Evolutionary conservation across 2,113 vertebrate species (phyloP).

Genomic region (cattle (Bos taurus)): ARS-UCD2.0 NC_037357.1:41520001-41520500

Average conservation of each 20-base stretch:
- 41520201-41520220: not conserved
- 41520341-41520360: not conserved
- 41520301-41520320: not conserved
- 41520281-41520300: not conserved
- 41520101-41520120: not conserved
- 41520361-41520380: not conserved
- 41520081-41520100: not conserved
- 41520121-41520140: not conserved
- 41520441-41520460: not conserved
- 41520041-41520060: not conserved
- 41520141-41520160: not conserved
- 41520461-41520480: not conserved
- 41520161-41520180: not conserved
- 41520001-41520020: not conserved
- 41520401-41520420: not conserved
- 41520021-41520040: not conserved
- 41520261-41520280: not conserved
- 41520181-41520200: not conserved
- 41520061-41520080: not conserved
- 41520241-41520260: not conserved
- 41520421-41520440: not conserved
- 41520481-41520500: not conserved
- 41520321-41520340: not conserved
- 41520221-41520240: not conserved
- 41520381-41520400: not conserved